Percentiles rank a stretch among this genome's conserved stretches.
Conservation (phyloP, 2,113 vertebrate genomes). For the Cygnus atratus region DNA sequence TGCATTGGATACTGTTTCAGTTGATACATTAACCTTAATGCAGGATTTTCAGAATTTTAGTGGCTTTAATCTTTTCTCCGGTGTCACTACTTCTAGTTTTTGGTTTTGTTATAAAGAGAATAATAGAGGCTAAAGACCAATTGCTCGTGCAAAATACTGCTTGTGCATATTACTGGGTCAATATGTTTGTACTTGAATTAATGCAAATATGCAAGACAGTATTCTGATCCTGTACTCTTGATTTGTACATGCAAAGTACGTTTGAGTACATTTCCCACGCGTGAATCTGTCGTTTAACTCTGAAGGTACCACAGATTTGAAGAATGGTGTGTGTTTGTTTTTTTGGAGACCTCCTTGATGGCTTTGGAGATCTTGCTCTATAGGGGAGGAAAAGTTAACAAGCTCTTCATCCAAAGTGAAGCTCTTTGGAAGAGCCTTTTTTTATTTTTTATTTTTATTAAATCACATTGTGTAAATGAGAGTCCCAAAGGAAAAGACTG, state of each 20-base stretch:
- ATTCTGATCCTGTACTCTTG: not conserved
- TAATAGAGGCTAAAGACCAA: not conserved
- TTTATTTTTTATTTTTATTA: not conserved
- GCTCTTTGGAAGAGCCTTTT: not conserved
- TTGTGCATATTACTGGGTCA: not conserved
- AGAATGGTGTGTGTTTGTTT: not conserved
- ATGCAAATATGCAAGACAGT: not conserved
- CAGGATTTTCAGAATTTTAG: too few relatives aligned
- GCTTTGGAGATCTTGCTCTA: not conserved
- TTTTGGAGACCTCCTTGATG: not conserved
- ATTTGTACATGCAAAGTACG: not conserved
- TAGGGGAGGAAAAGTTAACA: not conserved
- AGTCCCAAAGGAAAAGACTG: not conserved
- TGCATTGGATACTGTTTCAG: too few relatives aligned
- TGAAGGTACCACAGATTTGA: not conserved
- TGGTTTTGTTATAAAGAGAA: not conserved
- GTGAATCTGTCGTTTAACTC: not conserved
- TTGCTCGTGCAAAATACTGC: not conserved
- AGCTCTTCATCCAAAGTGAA: not conserved
- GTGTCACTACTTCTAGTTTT: too few relatives aligned
- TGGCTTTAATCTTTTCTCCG: too few relatives aligned
- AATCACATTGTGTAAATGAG: not conserved
- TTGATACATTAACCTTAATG: too few relatives aligned
- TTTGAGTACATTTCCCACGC: not conserved
- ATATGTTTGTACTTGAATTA: not conserved